Evolutionary conservation across 2,888 invertebrate genomes (phyloP).

Genomic region (Vesta saturnalis): DNA sequence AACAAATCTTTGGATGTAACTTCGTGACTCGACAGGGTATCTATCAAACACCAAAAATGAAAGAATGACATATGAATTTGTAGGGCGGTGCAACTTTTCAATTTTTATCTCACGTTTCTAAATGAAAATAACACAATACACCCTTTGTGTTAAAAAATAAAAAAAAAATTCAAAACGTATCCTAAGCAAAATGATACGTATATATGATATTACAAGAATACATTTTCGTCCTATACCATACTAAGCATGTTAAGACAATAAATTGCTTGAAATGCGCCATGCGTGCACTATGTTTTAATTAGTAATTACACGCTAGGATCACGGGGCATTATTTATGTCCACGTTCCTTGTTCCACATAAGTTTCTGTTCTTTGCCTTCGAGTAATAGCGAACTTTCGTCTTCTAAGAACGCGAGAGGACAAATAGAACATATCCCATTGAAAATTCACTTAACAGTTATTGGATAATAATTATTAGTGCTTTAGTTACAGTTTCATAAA

Average conservation of each 20-base stretch:
- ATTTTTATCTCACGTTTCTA: constrained; percentile 19
- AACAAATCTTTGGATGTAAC: constrained; percentile 44
- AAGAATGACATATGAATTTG: constrained; percentile 32
- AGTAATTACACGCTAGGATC: constrained; percentile 61
- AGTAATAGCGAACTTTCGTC: constrained; percentile 59
- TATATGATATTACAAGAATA: constrained; percentile 5
- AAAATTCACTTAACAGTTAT: constrained; percentile 23
- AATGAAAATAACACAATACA: constrained; percentile 13
- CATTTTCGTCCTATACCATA: constrained; percentile 27
- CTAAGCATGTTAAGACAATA: constrained; percentile 34
- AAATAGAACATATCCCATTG: constrained; percentile 17
- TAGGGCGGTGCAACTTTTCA: constrained; percentile 23
- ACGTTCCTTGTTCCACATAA: constrained; percentile 59
- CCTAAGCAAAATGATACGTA: no score
- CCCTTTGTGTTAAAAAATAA: constrained; percentile 12
- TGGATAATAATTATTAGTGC: constrained; percentile 16
- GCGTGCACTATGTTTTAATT: constrained; percentile 62
- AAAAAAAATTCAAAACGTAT: constrained; percentile 4
- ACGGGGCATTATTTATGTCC: constrained; percentile 61
- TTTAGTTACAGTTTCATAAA: constrained; percentile 23
- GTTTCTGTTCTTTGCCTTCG: constrained; percentile 58
- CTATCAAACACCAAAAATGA: constrained; percentile 40
- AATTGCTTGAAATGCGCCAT: constrained; percentile 45
- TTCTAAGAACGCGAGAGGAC: constrained; percentile 50
- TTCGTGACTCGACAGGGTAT: constrained; percentile 43